Conservation (phyloP, 2,888 invertebrate species). For the Sphaerolaimus hirsutus region DNA sequence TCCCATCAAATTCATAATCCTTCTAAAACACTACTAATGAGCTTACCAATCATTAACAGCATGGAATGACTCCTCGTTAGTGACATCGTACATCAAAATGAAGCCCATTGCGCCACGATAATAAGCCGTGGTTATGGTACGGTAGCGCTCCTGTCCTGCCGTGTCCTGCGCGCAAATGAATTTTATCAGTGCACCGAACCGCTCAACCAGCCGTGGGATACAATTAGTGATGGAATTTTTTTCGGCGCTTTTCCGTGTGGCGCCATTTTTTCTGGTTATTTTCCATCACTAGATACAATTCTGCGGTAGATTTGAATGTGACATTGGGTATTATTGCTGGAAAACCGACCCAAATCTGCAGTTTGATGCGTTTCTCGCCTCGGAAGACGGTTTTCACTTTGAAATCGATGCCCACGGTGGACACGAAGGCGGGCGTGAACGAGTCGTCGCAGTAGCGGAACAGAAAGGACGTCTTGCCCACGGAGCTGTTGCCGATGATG, state of each 20-base stretch:
- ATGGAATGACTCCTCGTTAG: slow-evolving; percentile 97
- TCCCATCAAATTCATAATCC: no score
- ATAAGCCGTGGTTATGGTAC: slow-evolving; percentile 96
- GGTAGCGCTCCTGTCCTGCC: slow-evolving; percentile 92
- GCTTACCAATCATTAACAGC: slow-evolving; percentile 94
- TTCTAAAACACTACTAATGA: no score
- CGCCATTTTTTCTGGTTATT: no score
- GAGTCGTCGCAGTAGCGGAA: slow-evolving; percentile 98
- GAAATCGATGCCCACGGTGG: slow-evolving; percentile 98
- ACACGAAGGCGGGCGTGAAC: slow-evolving; percentile 97
- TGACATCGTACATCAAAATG: slow-evolving; percentile 98
- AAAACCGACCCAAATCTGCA: slow-evolving; percentile 83
- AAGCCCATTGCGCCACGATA: slow-evolving; percentile 99
- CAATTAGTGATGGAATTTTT: no score
- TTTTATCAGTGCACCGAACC: no score
- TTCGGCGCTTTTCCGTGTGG: no score
- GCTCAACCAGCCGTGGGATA: no score
- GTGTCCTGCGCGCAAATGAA: slow-evolving; percentile 49
- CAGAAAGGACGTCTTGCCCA: slow-evolving; percentile 93
- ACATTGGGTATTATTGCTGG: not conserved
- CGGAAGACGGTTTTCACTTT: slow-evolving; percentile 99
- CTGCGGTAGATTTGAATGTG: no score
- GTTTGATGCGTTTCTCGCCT: slow-evolving; percentile 93
- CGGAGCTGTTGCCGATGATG: slow-evolving; percentile 56
- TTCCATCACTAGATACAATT: no score